Base-by-base conservation (phyloP, 2,797 vertebrate genomes). In the Zalophus californianus region DNA sequence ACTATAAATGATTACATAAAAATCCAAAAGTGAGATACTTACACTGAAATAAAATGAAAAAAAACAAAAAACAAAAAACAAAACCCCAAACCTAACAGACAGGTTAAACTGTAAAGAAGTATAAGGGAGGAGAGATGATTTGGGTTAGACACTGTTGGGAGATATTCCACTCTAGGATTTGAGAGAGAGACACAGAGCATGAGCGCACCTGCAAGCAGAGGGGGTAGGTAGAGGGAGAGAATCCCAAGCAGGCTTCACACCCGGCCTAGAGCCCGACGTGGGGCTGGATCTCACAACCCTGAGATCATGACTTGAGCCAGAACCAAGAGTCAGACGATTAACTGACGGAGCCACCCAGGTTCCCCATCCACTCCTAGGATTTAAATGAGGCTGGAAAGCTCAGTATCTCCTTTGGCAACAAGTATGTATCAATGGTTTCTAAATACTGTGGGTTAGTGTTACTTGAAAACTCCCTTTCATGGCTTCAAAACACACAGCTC, bases 401-500 rank as follows among this genome's bases (percentile, higher is more conserved):
- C 54, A 87, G 82, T 27, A 58, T 5, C 7, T 66, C 54, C 60
- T 80, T 64, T 5, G 7, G 72, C 38, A 95, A 64, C 29, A 70
- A 64, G 60, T 58, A 13, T 44, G 38, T 44, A 84, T 4, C 14
- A 87, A 80, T 88, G 72, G 29, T 27, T 91, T 91, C 78, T 78
- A 60, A 80, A 88, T 11, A 32, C 62, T 52, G 32, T 54, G 32
- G 35, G 50, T 85, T 88, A 86, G 29, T 2, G 1, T 62, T 86
- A 32, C 20, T 93, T 62, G 64, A 85, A 73, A 94, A 96, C 50
- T 44, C n/a, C 32, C 90, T n/a, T 90, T 92, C 29, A 20, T 7
- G 68, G 79, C 73, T 94, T 93, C 70, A 73, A 79, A 85, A 89
- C 62, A 44, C 73, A 79, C 12, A 83, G 62, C 62, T 95, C 50